Evolutionary conservation across 2,113 vertebrate species (phyloP).

Genomic region (Rattus norvegicus): DNA sequence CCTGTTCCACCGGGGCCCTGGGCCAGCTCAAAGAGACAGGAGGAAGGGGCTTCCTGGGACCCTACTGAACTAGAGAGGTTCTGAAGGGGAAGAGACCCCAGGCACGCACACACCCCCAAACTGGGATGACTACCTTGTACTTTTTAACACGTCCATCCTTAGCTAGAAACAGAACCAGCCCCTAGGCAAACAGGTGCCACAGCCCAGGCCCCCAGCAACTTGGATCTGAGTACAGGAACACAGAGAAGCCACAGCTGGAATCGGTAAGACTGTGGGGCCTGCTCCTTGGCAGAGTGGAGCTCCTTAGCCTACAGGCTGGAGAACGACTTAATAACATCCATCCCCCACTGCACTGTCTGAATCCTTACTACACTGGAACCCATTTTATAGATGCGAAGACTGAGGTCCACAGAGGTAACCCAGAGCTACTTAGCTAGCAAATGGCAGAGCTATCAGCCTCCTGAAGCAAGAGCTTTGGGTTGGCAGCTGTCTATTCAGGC

Average conservation of each 20-base stretch:
- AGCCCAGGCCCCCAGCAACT: background rate
- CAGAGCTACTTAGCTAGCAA: background rate
- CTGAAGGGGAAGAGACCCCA: background rate
- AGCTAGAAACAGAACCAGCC: background rate
- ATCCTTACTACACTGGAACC: background rate
- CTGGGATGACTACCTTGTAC: background rate
- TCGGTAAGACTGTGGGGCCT: background rate
- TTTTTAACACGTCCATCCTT: background rate
- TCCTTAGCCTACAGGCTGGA: background rate
- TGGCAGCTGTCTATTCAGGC: slow-evolving; percentile 2
- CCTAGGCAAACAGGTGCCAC: background rate
- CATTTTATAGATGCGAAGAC: slow-evolving; percentile 6
- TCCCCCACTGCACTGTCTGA: background rate
- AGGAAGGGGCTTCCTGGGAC: slow-evolving; percentile 21
- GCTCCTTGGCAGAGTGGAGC: background rate
- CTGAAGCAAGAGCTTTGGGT: background rate
- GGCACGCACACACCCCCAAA: background rate
- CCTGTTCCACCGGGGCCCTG: slow-evolving; percentile 13
- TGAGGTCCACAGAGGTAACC: background rate
- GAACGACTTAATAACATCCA: background rate
- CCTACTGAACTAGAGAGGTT: background rate
- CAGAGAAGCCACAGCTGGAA: background rate
- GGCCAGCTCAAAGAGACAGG: background rate
- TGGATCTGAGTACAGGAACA: background rate
- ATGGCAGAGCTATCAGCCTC: slow-evolving; percentile 18